Evolutionary conservation across 2,888 invertebrate genomes (phyloP), one percentile per base, ranked within the genome.

Genomic region (Eupithecia inturbata): DNA sequence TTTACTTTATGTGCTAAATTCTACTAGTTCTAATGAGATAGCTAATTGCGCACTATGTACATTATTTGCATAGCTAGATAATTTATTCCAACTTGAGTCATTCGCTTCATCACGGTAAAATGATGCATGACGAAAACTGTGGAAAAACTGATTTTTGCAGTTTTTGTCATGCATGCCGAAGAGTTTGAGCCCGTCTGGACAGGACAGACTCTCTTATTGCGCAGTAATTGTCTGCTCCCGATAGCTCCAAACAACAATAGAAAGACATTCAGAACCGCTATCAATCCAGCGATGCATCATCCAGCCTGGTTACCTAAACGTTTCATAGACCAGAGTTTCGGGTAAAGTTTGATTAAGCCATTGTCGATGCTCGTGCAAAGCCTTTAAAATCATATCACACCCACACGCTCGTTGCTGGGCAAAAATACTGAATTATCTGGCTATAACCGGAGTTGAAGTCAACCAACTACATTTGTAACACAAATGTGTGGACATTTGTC

Each of bases 381-480:
- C 75, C 77, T 77, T 81, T 9, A 64, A 81, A 85, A 82, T 85
- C 77, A 81, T 68, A 73, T 78, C 71, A 68, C 82, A 68, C 85
- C 82, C 76, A 83, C 82, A 75, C 76, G 73, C 71, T 76, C 41
- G 67, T 71, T 41, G 70, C 71, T n/a, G 69, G 39, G 63, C 64
- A 45, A 66, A 70, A 70, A 57, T 53, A 70, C 62, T 45, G 60
- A 68, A 75, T 72, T 66, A 70, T 75, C 73, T 68, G 76, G 74
- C 80, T 85, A 84, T 81, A 84, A 80, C 77, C 71, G 81, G 79
- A 81, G 82, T 82, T 86, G 88, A 87, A 82, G 80, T 82, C 86
- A 83, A 68, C 67, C 22, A 64, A 41, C 67, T 53, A 67, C 53
- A 63, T 39, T n/a, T n/a, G n/a, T n/a, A n/a, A n/a, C n/a, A n/a